phyloP scores from a whole-genome alignment of 2,888 invertebrate genomes.

The Branchellion lobata region DNA sequence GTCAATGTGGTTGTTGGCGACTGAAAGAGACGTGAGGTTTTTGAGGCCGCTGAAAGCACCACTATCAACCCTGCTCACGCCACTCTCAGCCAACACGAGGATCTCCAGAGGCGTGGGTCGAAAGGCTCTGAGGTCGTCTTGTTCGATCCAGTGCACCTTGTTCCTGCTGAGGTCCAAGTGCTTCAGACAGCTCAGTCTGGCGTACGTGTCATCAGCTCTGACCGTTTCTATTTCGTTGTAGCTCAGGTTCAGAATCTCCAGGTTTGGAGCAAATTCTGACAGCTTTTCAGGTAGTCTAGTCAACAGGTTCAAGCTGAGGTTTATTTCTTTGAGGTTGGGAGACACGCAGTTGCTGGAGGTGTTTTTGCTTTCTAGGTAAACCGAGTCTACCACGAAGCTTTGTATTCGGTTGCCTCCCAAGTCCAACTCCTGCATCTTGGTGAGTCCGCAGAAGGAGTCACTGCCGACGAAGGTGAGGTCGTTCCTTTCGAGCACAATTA shows the following conservation, averaged over 20 bases:
- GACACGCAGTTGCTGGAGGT: conserved; percentile 35
- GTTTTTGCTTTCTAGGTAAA: background rate
- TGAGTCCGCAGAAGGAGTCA: conserved; percentile 41
- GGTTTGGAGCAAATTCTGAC: conserved; percentile 50
- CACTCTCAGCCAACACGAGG: conserved; percentile 49
- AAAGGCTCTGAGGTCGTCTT: conserved; percentile 47
- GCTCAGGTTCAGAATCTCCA: conserved; percentile 50
- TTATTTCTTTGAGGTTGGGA: conserved; percentile 46
- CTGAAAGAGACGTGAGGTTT: conserved; percentile 50
- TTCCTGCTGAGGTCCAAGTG: conserved; percentile 51
- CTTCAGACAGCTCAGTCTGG: conserved; percentile 42
- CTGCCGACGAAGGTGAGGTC: conserved; percentile 38
- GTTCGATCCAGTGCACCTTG: conserved; percentile 48
- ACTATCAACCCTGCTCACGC: conserved; percentile 44
- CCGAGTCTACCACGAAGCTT: conserved; percentile 30
- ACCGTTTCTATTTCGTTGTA: conserved; percentile 50
- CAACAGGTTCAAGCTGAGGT: conserved; percentile 50
- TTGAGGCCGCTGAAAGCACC: conserved; percentile 45
- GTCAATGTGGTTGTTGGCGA: conserved; percentile 48
- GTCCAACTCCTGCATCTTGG: conserved; percentile 41
- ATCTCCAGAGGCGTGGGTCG: conserved; percentile 46
- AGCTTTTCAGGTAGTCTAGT: conserved; percentile 48
- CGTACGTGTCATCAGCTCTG: conserved; percentile 47
- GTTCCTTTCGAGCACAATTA: conserved; percentile 46
- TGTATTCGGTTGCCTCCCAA: conserved; percentile 45